Base-by-base conservation (phyloP, 2,888 invertebrate species). In the Tridacna crocea region DNA sequence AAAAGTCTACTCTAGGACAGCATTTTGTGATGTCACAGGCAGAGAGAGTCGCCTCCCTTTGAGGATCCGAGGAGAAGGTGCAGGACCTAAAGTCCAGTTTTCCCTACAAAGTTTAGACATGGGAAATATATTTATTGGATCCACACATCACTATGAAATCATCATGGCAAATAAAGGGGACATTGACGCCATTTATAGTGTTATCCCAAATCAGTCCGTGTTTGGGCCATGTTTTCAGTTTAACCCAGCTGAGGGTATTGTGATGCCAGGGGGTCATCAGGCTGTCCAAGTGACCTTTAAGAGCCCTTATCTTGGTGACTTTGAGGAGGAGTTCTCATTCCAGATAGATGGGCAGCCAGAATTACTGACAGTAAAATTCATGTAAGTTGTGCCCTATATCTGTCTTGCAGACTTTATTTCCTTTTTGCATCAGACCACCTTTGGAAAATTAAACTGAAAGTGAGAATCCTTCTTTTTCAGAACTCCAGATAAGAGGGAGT, bases 1-100 rank as follows among this genome's bases (percentile, higher is more conserved):
- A n/a, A 90, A 90, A 68, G 88, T 87, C n/a, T 94, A 94, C 88
- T 90, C 90, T 8, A 85, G 91, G 47, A 94, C 93, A 26, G 94
- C 93, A 17, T 94, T 93, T 88, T 94, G 94, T 91, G 94, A 94
- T 77, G 90, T 94, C 80, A 94, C 94, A 13, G 94, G 94, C 10
- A 88, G 94, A 10, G 94, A 94, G 85, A 92, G 91, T 77, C 91
- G 94, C 10, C 90, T 94, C 36, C 94, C 94, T 13, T 85, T 94
- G 51, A 89, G 92, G 55, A 90, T 94, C 61, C 91, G 91, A 46
- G 94, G 94, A 11, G 92, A 93, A 60, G 94, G 94, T n/a, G 87
- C 91, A n/a, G 94, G 94, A 65, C 94, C 94, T 17, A 91, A 90
- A 77, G 92, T 94, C 8, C 91, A 94, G 85, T 92, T 94, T 68